Base-by-base conservation (phyloP, 2,888 invertebrate species). In the Aleiodes leptofemur region DNA sequence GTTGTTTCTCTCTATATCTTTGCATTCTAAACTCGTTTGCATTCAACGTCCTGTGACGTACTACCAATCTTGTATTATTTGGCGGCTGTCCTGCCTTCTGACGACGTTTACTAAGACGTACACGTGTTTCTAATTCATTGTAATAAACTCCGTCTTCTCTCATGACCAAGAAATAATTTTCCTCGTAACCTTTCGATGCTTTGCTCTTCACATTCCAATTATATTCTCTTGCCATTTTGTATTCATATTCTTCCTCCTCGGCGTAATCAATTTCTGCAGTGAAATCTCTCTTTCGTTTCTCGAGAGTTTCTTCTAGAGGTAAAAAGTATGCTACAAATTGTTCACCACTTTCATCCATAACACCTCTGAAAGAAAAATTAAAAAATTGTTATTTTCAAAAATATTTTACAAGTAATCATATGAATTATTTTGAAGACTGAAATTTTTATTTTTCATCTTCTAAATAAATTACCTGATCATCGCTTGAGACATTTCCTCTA, bases 171-270 rank as follows among this genome's bases (percentile, higher is more conserved):
- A 98, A 98, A 88, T 98, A 98, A 88, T 98, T 99, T 90, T 99
- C 98, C 90, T 98, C 98, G 84, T 98, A 98, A 51, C 97, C 97
- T 87, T 96, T 96, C 0, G 96, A 96, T 0, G 96, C 94, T 90
- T 98, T 98, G 90, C 97, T 98, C 90, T 99, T 98, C 23, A 99
- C 98, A 87, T 98, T 98, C 99, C 99, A 99, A 88, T 98, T 98
- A 89, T 99, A 99, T 88, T 99, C 99, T 78, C 99, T 92, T 0
- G 98, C 97, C 94, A 99, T 96, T 90, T 96, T 95, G 86, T 99
- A 99, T 83, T 99, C 98, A 86, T 99, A 99, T 72, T 96, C 96
- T 81, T 96, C 96, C 0, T 95, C 97, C 59, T 97, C 97, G 86
- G 94, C 94, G 87, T 97, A 98, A 0, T 96, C 94, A 16, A 96